Base-by-base conservation (phyloP, 2,797 vertebrate genomes). In the Rallus crepitans region DNA sequence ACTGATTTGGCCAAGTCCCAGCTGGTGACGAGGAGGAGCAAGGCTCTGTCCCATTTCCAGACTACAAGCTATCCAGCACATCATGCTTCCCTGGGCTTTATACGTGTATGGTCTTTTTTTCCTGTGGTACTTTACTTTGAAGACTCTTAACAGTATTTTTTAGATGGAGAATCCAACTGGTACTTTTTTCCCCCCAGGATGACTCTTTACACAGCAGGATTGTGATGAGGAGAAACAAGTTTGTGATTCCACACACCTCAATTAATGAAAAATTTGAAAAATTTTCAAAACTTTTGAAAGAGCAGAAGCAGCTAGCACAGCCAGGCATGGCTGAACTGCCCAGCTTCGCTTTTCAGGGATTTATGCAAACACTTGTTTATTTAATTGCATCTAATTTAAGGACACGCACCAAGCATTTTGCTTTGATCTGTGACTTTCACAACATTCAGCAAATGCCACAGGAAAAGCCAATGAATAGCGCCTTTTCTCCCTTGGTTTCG, bases 361-460 rank as follows among this genome's bases (percentile, higher is more conserved):
- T 95, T 85, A 68, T 91, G 45, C 81, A 85, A 92, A 94, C 33
- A 28, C 12, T 90, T 87, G n/a, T 63, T 94, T 91, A 18, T 92
- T 92, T 91, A 82, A 85, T 87, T 68, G 64, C 37, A 31, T 89
- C 91, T 89, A 80, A 82, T 87, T 93, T 91, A 89, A 92, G 84
- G 68, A 83, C 27, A 8, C 0, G 19, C 31, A 89, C 31, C 0
- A 0, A 70, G 57, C 33, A 0, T 79, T 84, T 81, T 50, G 8
- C 83, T 95, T 92, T 95, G 84, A 96, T 94, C 84, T 71, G 3
- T 83, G 61, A 23, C 80, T 95, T 87, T 79, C 76, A 84, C 50
- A 83, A 90, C 81, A 61, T 85, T 73, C 71, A 80, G 72, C 82
- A 85, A 87, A 89, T 28, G 81, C 87, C 89, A 42, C 78, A 81